Conservation (phyloP, 2,888 invertebrate genomes). For the Orthosia cruda region DNA sequence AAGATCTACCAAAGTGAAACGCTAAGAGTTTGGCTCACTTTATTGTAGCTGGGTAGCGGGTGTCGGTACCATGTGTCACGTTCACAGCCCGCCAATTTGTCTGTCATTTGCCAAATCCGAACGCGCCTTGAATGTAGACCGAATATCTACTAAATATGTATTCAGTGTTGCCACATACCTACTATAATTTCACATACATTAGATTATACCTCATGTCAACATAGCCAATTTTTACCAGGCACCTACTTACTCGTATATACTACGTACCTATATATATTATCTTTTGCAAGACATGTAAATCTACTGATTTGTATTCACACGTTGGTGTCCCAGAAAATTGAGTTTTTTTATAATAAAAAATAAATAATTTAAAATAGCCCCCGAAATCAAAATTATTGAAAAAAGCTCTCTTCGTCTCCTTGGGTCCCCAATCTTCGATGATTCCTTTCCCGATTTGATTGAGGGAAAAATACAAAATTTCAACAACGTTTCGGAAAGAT, state of each 20-base stretch:
- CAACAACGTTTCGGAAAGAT: too few species aligned
- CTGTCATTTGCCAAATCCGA: slow-evolving; percentile 86
- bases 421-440: too few species aligned
- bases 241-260: slow-evolving; percentile 40
- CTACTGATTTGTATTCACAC: slow-evolving; percentile 69
- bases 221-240: slow-evolving; percentile 57
- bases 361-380: too few species aligned
- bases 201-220: slow-evolving; percentile 61
- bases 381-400: too few species aligned
- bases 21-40: slow-evolving; percentile 68
- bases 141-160: slow-evolving; percentile 72
- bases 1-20: slow-evolving; percentile 67
- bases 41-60: slow-evolving; percentile 70
- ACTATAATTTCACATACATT: slow-evolving; percentile 70
- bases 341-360: too few species aligned
- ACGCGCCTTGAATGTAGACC: slow-evolving; percentile 80
- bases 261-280: slow-evolving; percentile 28
- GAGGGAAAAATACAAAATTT: too few species aligned
- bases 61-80: slow-evolving; percentile 83
- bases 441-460: too few species aligned
- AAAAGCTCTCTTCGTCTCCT: too few species aligned
- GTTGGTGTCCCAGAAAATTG: slow-evolving; percentile 59
- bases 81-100: slow-evolving; percentile 84
- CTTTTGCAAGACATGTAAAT: slow-evolving; percentile 59
- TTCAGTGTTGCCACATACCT: slow-evolving; percentile 65